phyloP scores from a whole-genome alignment of 2,113 vertebrate genomes.

The Synchiropus splendidus region DNA sequence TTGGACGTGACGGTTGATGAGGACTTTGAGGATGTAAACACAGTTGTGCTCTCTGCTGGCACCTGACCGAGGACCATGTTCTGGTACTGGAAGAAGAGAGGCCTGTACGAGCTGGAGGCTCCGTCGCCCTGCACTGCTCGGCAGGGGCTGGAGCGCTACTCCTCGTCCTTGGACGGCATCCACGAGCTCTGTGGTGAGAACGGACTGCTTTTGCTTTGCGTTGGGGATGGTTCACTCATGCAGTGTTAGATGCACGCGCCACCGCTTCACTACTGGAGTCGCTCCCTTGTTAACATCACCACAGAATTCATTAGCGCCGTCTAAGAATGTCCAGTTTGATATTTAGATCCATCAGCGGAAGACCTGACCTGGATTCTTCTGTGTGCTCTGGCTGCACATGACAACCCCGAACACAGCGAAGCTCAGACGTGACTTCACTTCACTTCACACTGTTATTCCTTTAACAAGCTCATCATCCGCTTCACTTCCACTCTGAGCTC shows the following conservation, averaged over 20 bases:
- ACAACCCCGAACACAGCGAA: too few relatives aligned
- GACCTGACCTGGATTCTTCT: slow-evolving; percentile 4
- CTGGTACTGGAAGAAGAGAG: slow-evolving; percentile 86
- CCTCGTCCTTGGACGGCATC: slow-evolving; percentile 77
- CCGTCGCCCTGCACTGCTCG: slow-evolving; percentile 55
- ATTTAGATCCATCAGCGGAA: too few relatives aligned
- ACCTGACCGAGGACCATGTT: slow-evolving; percentile 67
- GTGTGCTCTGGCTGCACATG: too few relatives aligned
- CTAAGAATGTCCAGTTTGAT: too few relatives aligned
- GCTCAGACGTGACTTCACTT: slow-evolving; percentile 16
- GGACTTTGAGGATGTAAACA: neutral
- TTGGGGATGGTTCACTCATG: too few relatives aligned
- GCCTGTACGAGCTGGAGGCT: slow-evolving; percentile 81
- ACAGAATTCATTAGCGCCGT: too few relatives aligned
- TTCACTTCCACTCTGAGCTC: slow-evolving; percentile 25
- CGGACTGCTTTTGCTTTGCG: slow-evolving; percentile 1
- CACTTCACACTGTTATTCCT: slow-evolving; percentile 13
- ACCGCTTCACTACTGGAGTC: too few relatives aligned
- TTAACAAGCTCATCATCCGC: slow-evolving; percentile 7
- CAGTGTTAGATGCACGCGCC: too few relatives aligned
- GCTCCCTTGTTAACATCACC: too few relatives aligned
- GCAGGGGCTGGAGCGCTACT: slow-evolving; percentile 75
- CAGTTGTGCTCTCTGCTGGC: too few relatives aligned
- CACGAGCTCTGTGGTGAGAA: slow-evolving; percentile 82
- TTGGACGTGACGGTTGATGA: slow-evolving; percentile 6